phyloP scores from a whole-genome alignment of 2,113 vertebrate species.

The Lutjanus erythropterus region DNA sequence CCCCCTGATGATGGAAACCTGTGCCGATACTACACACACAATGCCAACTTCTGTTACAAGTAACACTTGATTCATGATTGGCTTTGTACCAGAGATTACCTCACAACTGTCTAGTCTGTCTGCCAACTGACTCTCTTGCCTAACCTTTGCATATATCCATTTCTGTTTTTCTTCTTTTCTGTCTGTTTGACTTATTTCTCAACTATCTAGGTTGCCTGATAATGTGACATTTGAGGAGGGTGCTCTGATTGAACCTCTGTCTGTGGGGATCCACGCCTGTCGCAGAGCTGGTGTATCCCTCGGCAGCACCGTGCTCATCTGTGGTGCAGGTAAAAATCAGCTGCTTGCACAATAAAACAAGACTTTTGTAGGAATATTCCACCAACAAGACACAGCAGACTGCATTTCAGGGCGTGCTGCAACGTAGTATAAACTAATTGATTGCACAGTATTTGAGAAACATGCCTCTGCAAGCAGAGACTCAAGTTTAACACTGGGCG shows the following conservation, averaged over 20 bases:
- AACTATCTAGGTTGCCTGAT: constrained; percentile 90
- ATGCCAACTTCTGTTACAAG: constrained; percentile 96
- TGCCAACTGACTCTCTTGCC: constrained; percentile 23
- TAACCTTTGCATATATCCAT: constrained; percentile 2
- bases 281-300: constrained; percentile 90
- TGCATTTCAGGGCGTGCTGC: neutral
- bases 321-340: constrained; percentile 90
- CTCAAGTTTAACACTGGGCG: neutral
- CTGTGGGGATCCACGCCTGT: constrained; percentile 96
- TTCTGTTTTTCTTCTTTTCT: neutral
- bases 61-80: constrained; percentile 53
- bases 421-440: neutral
- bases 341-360: neutral
- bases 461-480: constrained; percentile 12
- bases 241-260: constrained; percentile 95
- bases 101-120: neutral
- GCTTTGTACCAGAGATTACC: constrained; percentile 16
- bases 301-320: constrained; percentile 92
- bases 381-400: neutral
- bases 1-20: constrained; percentile 95
- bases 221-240: constrained; percentile 96
- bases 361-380: neutral
- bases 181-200: neutral
- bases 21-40: constrained; percentile 93
- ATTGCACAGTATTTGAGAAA: neutral